Evolutionary conservation across 2,888 invertebrate genomes (phyloP).

Genomic region (Hydrotaea diabolus): DNA sequence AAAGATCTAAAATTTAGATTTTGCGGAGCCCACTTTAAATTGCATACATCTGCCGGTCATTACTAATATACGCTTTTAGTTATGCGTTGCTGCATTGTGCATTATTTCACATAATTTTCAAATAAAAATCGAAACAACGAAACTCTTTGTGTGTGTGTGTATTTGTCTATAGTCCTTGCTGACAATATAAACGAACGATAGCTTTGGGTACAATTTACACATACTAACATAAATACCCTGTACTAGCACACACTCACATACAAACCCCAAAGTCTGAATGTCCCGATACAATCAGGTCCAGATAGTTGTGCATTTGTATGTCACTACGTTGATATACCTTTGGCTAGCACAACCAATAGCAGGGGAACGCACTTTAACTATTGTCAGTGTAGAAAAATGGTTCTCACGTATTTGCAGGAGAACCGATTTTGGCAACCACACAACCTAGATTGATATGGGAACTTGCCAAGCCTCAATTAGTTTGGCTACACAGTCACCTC

Average conservation of each 20-base stretch:
- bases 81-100: neutral
- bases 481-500: no score
- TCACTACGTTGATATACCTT: neutral
- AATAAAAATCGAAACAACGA: neutral
- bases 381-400: no score
- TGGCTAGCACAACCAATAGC: neutral
- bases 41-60: neutral
- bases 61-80: neutral
- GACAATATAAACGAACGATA: slow-evolving; percentile 61
- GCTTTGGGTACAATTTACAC: slow-evolving; percentile 64
- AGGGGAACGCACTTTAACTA: no score
- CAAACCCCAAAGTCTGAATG: neutral
- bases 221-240: slow-evolving; percentile 45
- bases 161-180: slow-evolving; percentile 23
- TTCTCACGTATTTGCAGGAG: no score
- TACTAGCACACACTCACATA: slow-evolving; percentile 1
- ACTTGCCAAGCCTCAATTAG: no score
- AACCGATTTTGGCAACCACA: no score
- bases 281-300: slow-evolving; percentile 9
- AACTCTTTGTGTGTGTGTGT: neutral
- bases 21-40: neutral
- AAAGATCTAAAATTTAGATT: neutral
- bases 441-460: no score
- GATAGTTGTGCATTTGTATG: neutral
- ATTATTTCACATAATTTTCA: neutral